phyloP scores from a whole-genome alignment of 2,888 invertebrate species.

The Dexiosoma caninum region DNA sequence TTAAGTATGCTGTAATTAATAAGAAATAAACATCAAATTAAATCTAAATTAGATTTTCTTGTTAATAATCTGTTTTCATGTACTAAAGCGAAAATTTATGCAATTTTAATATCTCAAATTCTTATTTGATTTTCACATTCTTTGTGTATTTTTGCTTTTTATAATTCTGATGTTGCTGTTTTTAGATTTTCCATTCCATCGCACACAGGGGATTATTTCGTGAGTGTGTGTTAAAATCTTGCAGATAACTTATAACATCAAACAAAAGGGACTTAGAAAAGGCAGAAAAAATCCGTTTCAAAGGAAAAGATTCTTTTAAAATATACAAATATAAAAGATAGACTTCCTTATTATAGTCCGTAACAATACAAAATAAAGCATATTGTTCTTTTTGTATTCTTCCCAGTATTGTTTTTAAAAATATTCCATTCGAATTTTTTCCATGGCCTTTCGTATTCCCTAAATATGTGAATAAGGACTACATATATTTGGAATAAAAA shows the following conservation, averaged over 20 bases:
- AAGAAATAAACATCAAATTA: constrained; percentile 4
- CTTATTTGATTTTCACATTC: not conserved
- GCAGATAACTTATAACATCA: constrained; percentile 52
- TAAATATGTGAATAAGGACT: constrained; percentile 25
- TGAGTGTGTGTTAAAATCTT: constrained; percentile 17
- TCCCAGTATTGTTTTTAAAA: not conserved
- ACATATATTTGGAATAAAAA: constrained; percentile 5
- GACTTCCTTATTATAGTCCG: constrained; percentile 36
- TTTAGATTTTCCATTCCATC: constrained; percentile 46
- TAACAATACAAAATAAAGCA: constrained; percentile 43
- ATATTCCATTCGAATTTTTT: not conserved
- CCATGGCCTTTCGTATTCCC: not conserved
- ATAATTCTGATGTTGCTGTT: constrained; percentile 25
- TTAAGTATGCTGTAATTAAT: constrained; percentile 32
- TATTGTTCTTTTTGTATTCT: constrained; percentile 43
- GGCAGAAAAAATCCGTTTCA: constrained; percentile 37
- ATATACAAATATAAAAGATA: constrained; percentile 32
- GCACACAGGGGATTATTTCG: constrained; percentile 4
- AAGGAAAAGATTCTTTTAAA: constrained; percentile 35
- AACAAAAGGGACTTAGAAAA: constrained; percentile 18
- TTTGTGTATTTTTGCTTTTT: constrained; percentile 19
- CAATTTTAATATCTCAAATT: not conserved
- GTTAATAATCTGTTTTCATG: not conserved
- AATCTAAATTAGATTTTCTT: not conserved
- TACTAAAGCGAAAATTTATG: not conserved